phyloP scores from a whole-genome alignment of 2,888 invertebrate genomes.

The Automeris io region DNA sequence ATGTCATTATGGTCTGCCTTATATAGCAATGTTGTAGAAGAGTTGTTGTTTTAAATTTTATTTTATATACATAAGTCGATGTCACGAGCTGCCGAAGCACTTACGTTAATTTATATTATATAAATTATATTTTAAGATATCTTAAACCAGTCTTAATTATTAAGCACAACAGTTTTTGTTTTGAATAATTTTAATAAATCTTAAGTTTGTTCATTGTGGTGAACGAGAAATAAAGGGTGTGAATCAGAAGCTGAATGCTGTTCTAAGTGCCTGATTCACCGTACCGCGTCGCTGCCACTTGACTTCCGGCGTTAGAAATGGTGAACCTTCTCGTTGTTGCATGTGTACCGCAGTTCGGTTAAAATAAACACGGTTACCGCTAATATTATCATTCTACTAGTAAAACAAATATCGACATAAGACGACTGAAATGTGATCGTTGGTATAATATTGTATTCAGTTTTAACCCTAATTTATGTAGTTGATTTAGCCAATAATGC shows the following conservation, averaged over 20 bases:
- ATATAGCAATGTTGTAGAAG: neutral
- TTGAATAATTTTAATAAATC: neutral
- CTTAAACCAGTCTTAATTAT: no score
- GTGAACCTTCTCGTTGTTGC: no score
- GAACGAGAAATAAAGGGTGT: slow-evolving; percentile 2
- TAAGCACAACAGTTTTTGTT: no score
- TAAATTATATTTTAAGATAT: no score
- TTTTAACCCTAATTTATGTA: no score
- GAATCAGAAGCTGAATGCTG: neutral
- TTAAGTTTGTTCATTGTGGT: neutral
- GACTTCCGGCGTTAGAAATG: slow-evolving; percentile 1
- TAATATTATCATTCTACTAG: no score
- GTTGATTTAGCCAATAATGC: no score
- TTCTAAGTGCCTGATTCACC: neutral
- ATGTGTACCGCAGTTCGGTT: no score
- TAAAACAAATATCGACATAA: no score
- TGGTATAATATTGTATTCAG: no score
- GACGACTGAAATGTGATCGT: no score
- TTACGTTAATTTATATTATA: neutral
- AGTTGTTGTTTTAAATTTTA: neutral
- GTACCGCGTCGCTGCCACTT: neutral
- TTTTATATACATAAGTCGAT: neutral
- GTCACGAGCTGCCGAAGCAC: neutral
- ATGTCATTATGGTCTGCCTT: neutral
- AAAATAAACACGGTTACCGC: no score